Base-by-base conservation (phyloP, 2,888 invertebrate species). In the Luperina testacea region DNA sequence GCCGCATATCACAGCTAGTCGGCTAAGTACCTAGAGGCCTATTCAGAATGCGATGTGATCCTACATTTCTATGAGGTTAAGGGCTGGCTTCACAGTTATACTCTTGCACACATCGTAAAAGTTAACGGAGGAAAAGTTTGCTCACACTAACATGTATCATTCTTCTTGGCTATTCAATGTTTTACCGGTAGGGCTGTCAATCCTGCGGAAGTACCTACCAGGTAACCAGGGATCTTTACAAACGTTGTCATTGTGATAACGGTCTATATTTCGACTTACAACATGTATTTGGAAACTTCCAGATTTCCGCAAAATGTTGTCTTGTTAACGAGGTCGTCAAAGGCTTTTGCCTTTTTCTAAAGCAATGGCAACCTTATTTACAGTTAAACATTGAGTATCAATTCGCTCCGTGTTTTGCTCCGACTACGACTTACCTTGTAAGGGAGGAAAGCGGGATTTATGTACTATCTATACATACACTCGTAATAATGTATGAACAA, bases 31-130 rank as follows among this genome's bases (percentile, higher is more conserved):
- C 71, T 61, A 32, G 42, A 32, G 42, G 61, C 45, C 72, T 87
- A 82, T 88, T 82, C 78, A 81, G 80, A 89, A 87, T 89, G 87
- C 84, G 79, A 75, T 83, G 81, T 69, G 77, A 83, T 89, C 79
- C 81, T 81, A 88, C 87, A 85, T 87, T 83, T 78, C 79, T 85
- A 57, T 32, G 85, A 87, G 89, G 89, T 82, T 87, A 88, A 88
- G 88, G 88, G 89, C 88, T 82, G 79, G 67, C 80, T 85, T 74
- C 78, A 88, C 88, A 85, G 88, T 88, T 89, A 87, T 78, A 75
- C 80, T 80, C 78, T 82, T 88, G 82, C 80, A 68, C 78, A 85
- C 79, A 80, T 83, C 88, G 87, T 88, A 83, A 87, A 83, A 85
- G 78, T 81, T 89, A 88, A 88, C 88, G 89, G 87, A 81, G 72